These are phyloP conservation scores for Dolichotis patagonum DNA, from an alignment of 2,113 vertebrate species.

Conservation along the genomic window DNA sequence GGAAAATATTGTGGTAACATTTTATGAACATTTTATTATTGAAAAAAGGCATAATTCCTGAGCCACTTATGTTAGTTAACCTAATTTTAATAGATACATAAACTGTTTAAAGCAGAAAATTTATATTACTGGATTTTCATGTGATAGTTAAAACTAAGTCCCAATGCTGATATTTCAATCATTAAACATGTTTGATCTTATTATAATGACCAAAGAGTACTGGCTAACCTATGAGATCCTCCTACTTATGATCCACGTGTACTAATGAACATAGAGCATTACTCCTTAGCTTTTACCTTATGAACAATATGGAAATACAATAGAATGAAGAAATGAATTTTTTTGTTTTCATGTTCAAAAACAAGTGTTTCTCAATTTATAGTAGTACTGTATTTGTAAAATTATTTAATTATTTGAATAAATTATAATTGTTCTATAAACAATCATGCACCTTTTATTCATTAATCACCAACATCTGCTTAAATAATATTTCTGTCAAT, in stretches of 20 bases:
- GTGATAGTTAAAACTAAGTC: not conserved
- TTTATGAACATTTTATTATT: not conserved
- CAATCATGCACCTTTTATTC: not conserved
- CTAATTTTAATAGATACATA: not conserved
- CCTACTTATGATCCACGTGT: not conserved
- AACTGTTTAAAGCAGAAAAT: not conserved
- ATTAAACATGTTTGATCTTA: not conserved
- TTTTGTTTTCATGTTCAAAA: not conserved
- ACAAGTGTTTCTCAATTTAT: not conserved
- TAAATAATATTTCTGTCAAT: not conserved
- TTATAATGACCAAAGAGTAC: not conserved
- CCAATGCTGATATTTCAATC: not conserved
- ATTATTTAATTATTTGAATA: not conserved
- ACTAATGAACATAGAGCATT: not conserved
- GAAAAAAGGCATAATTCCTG: not conserved
- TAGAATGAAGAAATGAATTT: not conserved
- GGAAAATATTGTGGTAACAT: not conserved
- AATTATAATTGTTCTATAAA: constrained; percentile 6
- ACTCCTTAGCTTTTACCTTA: not conserved
- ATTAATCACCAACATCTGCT: not conserved
- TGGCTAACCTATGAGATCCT: not conserved
- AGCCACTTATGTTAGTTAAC: not conserved
- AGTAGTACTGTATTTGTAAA: not conserved
- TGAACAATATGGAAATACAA: not conserved
- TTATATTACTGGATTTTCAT: not conserved